Conservation (phyloP, 2,797 vertebrate genomes). For the Chrosomus eos region DNA sequence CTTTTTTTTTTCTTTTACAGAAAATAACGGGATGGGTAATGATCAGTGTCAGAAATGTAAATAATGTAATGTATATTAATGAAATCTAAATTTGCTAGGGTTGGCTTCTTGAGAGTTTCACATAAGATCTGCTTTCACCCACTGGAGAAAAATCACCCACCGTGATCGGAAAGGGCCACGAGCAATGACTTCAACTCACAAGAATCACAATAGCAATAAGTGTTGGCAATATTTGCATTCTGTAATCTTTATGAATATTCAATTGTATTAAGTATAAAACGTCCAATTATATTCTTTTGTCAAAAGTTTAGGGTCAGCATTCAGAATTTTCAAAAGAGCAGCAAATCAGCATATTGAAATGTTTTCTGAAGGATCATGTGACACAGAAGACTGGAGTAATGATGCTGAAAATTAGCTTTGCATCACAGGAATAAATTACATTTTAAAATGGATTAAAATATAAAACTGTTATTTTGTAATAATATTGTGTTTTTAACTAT, state of each 20-base stretch:
- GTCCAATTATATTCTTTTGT: not conserved
- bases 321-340: not conserved
- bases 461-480: not conserved
- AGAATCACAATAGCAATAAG: not conserved
- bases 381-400: not conserved
- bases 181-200: too few species aligned
- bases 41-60: not conserved
- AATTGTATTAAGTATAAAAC: not conserved
- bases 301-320: too few species aligned
- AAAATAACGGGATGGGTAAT: not conserved
- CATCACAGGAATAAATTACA: not conserved
- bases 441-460: not conserved
- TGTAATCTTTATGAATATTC: not conserved
- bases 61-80: not conserved
- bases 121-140: too few species aligned
- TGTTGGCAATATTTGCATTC: not conserved
- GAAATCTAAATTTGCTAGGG: not conserved
- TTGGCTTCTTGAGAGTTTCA: not conserved
- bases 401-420: not conserved
- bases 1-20: not conserved
- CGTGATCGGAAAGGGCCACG: not conserved
- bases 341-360: not conserved
- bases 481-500: not conserved
- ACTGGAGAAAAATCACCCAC: too few species aligned
- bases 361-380: not conserved